These are phyloP conservation scores for Phoenicopterus ruber DNA, from an alignment of 2,113 vertebrate species.

Conservation along the genomic window DNA sequence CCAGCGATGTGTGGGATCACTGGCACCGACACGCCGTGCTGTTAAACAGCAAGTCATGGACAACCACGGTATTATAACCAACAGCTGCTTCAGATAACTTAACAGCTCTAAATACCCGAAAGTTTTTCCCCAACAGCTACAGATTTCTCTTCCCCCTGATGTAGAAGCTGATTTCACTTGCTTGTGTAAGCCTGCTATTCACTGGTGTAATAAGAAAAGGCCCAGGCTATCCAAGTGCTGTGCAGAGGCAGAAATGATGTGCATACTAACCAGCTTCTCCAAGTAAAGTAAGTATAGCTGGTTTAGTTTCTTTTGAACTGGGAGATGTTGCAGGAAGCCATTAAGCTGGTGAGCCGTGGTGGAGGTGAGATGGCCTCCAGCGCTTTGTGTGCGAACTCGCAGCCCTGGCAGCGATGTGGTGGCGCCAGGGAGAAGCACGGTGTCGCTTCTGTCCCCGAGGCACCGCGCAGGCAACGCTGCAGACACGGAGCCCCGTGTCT, in stretches of 20 bases:
- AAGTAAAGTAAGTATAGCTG: slow-evolving; percentile 14
- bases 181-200: slow-evolving; percentile 56
- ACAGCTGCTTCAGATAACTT: background rate
- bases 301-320: slow-evolving; percentile 49
- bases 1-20: background rate
- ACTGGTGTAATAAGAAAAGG: slow-evolving; percentile 60
- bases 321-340: slow-evolving; percentile 35
- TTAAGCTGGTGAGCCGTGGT: slow-evolving; percentile 1
- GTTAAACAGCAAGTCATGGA: background rate
- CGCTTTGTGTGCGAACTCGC: background rate
- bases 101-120: slow-evolving; percentile 12
- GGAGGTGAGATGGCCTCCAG: background rate
- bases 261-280: slow-evolving; percentile 34
- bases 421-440: background rate
- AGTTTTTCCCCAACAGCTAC: slow-evolving; percentile 38
- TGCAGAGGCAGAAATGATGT: slow-evolving; percentile 38
- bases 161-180: slow-evolving; percentile 38
- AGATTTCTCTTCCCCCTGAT: slow-evolving; percentile 54
- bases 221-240: slow-evolving; percentile 24
- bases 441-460: background rate
- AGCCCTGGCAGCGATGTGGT: background rate
- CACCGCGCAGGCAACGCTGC: rapidly evolving
- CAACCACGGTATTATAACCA: background rate
- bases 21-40: background rate
- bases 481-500: background rate